Conservation (phyloP, 2,888 invertebrate species). For the Cyclophora albipunctata region DNA sequence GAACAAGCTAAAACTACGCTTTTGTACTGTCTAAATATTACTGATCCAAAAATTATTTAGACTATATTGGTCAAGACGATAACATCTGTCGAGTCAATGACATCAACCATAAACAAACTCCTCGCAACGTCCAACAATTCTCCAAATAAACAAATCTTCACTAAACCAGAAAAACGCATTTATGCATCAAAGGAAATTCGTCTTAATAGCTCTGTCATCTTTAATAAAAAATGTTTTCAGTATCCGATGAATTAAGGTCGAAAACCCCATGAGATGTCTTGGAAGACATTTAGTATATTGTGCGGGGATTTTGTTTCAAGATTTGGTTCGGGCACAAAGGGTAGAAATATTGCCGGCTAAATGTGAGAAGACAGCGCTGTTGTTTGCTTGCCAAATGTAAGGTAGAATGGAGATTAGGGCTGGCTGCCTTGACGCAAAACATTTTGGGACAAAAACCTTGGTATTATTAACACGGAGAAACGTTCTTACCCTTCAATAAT, state of each 20-base stretch:
- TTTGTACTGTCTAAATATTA: too few relatives aligned
- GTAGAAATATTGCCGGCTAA: conserved; percentile 45
- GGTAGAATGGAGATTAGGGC: conserved; percentile 21
- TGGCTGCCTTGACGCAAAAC: background rate
- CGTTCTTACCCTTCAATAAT: too few relatives aligned
- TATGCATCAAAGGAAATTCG: conserved; percentile 9
- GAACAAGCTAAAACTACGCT: too few relatives aligned
- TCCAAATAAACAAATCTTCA: too few relatives aligned
- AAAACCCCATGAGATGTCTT: conserved; percentile 14
- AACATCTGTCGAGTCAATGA: too few relatives aligned
- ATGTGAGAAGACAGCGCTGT: conserved; percentile 39
- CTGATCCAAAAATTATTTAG: too few relatives aligned
- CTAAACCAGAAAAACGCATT: conserved; percentile 5
- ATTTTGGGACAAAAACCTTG: too few relatives aligned
- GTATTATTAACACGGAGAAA: too few relatives aligned
- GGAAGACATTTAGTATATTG: conserved; percentile 26
- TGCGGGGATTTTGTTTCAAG: conserved; percentile 35
- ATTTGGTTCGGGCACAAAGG: conserved; percentile 37
- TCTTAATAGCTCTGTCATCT: conserved; percentile 6
- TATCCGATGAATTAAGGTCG: conserved; percentile 6
- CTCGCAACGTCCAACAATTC: too few relatives aligned
- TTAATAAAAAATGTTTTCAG: conserved; percentile 9
- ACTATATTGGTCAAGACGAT: too few relatives aligned
- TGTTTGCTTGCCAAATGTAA: conserved; percentile 38
- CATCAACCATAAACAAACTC: too few relatives aligned